Evolutionary conservation across 2,888 invertebrate species (phyloP).

Genomic region (Microctonus aethiopoides): DNA sequence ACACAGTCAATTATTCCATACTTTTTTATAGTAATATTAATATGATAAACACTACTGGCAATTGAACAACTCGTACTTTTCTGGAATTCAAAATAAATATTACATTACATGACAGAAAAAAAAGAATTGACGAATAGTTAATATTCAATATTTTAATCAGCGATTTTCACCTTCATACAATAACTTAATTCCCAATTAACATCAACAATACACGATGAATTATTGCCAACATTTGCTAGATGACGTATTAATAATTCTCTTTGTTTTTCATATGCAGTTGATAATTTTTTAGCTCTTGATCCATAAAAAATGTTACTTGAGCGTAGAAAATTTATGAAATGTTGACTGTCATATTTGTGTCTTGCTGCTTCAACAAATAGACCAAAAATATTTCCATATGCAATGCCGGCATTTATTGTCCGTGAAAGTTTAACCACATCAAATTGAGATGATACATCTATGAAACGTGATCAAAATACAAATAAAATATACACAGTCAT

Average conservation of each 20-base stretch:
- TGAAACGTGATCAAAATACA: not conserved
- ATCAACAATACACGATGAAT: constrained; percentile 60
- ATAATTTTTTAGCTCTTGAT: constrained; percentile 52
- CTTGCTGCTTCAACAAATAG: constrained; percentile 58
- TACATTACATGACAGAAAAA: not conserved
- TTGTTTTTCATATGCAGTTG: constrained; percentile 50
- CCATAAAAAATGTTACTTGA: constrained; percentile 46
- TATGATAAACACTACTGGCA: constrained; percentile 51
- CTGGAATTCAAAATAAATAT: constrained; percentile 48
- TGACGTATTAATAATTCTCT: constrained; percentile 51
- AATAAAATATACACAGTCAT: constrained; percentile 13
- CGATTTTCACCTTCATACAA: constrained; percentile 60
- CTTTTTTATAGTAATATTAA: constrained; percentile 53
- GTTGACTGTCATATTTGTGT: constrained; percentile 52
- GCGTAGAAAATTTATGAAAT: constrained; percentile 48
- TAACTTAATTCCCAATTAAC: constrained; percentile 64
- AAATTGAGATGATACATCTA: not conserved
- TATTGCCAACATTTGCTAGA: constrained; percentile 56
- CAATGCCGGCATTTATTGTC: constrained; percentile 48
- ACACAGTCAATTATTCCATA: constrained; percentile 66
- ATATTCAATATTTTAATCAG: not conserved
- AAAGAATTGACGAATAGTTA: not conserved
- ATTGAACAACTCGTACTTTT: constrained; percentile 49
- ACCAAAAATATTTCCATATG: constrained; percentile 54
- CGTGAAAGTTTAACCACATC: constrained; percentile 37